Percentiles rank a stretch among this genome's conserved stretches.
Evolutionary conservation across 1,140 invertebrate genomes (phyloP).

Genomic region (Pseudomyrmex pallidus): DNA sequence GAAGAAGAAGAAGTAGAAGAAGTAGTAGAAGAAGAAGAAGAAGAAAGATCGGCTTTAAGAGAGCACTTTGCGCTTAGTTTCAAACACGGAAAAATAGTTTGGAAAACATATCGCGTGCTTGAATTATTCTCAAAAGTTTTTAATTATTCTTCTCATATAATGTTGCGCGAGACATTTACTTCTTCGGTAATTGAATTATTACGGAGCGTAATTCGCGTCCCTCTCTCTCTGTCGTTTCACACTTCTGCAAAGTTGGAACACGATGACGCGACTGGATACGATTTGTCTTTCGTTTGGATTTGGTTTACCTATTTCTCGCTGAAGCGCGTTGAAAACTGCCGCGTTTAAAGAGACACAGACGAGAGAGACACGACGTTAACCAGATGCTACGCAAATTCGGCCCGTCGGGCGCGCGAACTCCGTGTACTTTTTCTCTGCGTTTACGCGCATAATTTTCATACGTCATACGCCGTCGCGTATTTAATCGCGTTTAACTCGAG

Average conservation of each 20-base stretch:
- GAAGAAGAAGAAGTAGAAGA: background rate
- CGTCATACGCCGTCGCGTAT: background rate
- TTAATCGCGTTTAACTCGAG: constrained; percentile 15
- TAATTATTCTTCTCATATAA: too few relatives aligned
- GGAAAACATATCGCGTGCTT: too few relatives aligned
- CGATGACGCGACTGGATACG: too few relatives aligned
- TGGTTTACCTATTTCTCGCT: background rate
- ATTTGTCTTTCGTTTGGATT: background rate
- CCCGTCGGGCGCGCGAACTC: background rate
- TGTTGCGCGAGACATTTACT: too few relatives aligned
- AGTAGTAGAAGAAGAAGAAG: background rate
- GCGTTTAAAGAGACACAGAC: background rate
- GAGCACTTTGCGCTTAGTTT: background rate
- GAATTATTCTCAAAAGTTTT: too few relatives aligned
- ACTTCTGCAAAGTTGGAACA: too few relatives aligned
- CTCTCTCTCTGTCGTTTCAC: too few relatives aligned
- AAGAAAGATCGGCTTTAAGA: background rate
- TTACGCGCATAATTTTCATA: constrained; percentile 6
- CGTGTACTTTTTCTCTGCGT: background rate
- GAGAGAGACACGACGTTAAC: background rate
- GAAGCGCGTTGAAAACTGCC: background rate
- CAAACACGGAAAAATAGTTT: background rate
- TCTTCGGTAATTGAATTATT: too few relatives aligned
- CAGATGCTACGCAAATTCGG: background rate
- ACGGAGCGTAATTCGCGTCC: too few relatives aligned